Base-by-base conservation (phyloP, 2,888 invertebrate genomes). In the Dryomyza anilis region DNA sequence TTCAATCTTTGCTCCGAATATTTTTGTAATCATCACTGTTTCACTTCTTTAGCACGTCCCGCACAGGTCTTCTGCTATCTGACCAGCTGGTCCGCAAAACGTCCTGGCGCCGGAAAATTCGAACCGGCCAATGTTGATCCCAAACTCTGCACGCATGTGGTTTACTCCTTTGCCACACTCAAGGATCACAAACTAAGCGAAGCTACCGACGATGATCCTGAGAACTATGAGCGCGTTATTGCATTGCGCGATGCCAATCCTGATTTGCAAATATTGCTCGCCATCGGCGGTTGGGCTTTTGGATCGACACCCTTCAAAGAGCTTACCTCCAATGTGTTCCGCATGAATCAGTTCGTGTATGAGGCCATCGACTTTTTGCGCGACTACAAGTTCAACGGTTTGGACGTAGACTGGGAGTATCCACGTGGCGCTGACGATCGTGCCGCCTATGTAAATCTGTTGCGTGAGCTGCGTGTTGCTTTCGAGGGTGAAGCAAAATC, bases 221-320 rank as follows among this genome's bases (percentile, higher is more conserved):
- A 94, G 71, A 92, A 92, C 87, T 97, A 95, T 76, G 91, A 92
- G 63, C 88, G 92, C 73, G 89, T 97, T 8, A 90, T 95, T 36
- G 92, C 89, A 0, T 84, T 97, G 68, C 90, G 96, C 65, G 93
- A 95, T 68, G 91, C 92, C 78, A 96, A 96, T 84, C 91, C 95
- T 0, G 91, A 93, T 72, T 84, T 97, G 67, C 96, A 94, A 89
- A 87, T 94, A 67, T 84, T 94, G 0, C 84, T 95, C 16, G 94
- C 94, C 1, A 94, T 97, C 72, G 97, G 97, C 64, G 97, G 97
- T 21, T 97, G 96, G 96, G 95, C 95, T 1, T 96, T 96, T 77
- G 96, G 96, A 12, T 96, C 96, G 1, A 95, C 94, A 0, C 95
- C 95, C 3, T 95, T 95, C 87, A 95, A 94, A 85, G 95, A 95